Evolutionary conservation across 2,113 vertebrate species (phyloP), one percentile per base, ranked within the genome.

Genomic region (Microcebus tavaratra): DNA sequence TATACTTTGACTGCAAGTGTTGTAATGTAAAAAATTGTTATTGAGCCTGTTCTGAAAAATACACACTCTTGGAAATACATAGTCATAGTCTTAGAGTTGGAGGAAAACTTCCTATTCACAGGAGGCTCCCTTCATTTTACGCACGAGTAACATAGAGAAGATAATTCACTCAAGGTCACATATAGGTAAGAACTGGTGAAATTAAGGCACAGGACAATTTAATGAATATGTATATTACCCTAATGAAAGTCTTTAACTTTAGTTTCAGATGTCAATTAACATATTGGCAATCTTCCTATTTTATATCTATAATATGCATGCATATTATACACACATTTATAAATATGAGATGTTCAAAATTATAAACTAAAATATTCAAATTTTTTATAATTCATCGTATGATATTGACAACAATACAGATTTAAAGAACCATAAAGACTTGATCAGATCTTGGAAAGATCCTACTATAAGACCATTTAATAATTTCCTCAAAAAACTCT

Each of bases 311-410:
- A 39, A 11, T 34, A 39, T 18, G 23, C 23, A 3, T 8, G 45
- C 6, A 85, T 34, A 65, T 68, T 65, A 75, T 45, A 73, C 20
- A 73, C 13, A 80, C 5, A 63, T 78, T 83, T 87, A 83, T 83
- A 83, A 84, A 94, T 29, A 17, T 34, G 29, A 55, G 50, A 92
- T 92, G 25, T 82, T 95, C 83, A 95, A 94, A 90, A 29, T 45
- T 55, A 85, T 81, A 85, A 83, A 93, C 59, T 48, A 55, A 78
- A 55, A 80, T 25, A 78, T 34, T 91, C 5, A 59, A 39, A 1
- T 57, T 84, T 65, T 55, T 88, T 94, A 13, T 67, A 78, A 93
- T 65, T 81, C 14, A 45, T 17, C 48, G 1, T 27, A 23, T 57
- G 27, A 18, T 50, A 27, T 78, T 34, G 82, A 73, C 31, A 76